Conservation (phyloP, 2,888 invertebrate species). For the Glyphotaelius pellucidus region DNA sequence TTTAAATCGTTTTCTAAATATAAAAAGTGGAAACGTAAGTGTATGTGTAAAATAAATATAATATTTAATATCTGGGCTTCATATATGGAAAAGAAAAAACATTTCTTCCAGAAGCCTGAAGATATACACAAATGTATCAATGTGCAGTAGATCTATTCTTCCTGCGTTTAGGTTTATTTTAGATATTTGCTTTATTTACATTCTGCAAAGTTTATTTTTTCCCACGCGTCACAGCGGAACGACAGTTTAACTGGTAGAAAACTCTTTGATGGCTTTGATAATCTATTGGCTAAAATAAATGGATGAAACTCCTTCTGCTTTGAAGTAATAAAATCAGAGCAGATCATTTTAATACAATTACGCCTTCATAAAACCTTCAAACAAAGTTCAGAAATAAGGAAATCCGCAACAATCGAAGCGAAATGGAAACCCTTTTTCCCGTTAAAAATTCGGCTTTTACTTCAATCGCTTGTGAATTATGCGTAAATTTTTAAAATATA, state of each 20-base stretch:
- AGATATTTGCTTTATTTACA: too few relatives aligned
- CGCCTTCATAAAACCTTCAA: neutral
- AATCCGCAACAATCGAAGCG: neutral
- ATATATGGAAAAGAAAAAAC: too few relatives aligned
- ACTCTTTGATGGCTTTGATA: neutral
- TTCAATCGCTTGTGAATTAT: neutral
- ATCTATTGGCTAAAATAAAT: neutral
- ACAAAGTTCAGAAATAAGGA: neutral
- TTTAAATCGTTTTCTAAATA: too few relatives aligned
- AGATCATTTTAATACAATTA: neutral
- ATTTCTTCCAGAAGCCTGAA: neutral
- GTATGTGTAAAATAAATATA: neutral
- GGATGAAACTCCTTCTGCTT: neutral
- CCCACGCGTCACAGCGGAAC: too few relatives aligned
- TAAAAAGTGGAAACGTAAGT: neutral
- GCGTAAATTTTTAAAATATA: neutral
- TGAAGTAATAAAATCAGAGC: neutral
- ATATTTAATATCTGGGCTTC: too few relatives aligned
- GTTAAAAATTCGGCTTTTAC: neutral
- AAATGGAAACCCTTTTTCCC: neutral
- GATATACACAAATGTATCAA: neutral
- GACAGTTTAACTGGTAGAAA: neutral
- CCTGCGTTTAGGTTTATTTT: too few relatives aligned
- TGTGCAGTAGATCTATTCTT: too few relatives aligned
- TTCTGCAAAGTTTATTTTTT: too few relatives aligned